Evolutionary conservation across 2,888 invertebrate species (phyloP).

Genomic region (Eupithecia dodoneata): DNA sequence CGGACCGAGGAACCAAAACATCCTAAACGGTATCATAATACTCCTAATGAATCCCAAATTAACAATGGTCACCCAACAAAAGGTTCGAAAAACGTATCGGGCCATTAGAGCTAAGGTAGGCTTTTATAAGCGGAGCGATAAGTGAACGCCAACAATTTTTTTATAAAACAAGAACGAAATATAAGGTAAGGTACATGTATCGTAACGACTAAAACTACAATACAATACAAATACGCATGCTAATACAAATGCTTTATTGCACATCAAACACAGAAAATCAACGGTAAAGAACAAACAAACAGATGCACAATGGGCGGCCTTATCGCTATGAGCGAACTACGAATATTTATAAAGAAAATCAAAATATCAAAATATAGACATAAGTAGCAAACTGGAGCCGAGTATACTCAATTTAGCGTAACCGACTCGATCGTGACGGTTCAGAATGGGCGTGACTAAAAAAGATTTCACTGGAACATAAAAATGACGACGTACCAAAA

Average conservation of each 20-base stretch:
- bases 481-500: not conserved
- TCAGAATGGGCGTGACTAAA: not conserved
- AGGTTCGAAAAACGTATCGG: slow-evolving; percentile 36
- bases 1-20: slow-evolving; percentile 32
- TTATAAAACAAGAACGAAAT: not conserved
- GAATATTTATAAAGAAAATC: not conserved
- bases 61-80: slow-evolving; percentile 40
- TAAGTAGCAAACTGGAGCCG: not conserved
- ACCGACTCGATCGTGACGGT: not conserved
- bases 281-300: too few species aligned
- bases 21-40: slow-evolving; percentile 43
- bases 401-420: not conserved
- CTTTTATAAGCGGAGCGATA: slow-evolving; percentile 16
- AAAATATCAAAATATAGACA: too few species aligned
- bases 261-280: too few species aligned
- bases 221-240: too few species aligned
- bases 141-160: not conserved
- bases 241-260: too few species aligned
- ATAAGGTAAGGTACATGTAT: not conserved
- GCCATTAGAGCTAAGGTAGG: slow-evolving; percentile 20
- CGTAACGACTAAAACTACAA: not conserved
- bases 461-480: not conserved
- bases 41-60: slow-evolving; percentile 47
- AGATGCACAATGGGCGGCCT: too few species aligned
- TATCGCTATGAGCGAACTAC: not conserved